These are phyloP conservation scores for Folsomia manolachei DNA, from an alignment of 2,888 invertebrate genomes.

Conservation along the genomic window DNA sequence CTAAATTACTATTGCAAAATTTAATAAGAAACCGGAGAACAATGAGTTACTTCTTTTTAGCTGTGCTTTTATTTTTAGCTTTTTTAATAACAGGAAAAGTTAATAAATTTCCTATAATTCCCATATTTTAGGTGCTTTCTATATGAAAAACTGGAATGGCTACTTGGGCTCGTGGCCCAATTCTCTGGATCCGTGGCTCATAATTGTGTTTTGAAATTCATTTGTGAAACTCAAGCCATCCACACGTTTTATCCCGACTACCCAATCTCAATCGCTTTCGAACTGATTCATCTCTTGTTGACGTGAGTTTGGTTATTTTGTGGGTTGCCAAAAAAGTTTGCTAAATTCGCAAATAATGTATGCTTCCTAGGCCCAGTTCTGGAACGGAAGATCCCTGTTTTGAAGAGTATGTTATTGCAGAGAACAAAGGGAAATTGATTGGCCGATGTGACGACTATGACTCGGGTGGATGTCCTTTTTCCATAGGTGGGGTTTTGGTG, in stretches of 20 bases:
- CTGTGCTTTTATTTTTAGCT: background rate
- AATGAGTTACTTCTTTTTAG: too few species aligned
- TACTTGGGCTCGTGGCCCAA: conserved; percentile 18
- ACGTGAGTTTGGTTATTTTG: conserved; percentile 25
- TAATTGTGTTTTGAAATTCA: conserved; percentile 33
- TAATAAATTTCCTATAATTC: background rate
- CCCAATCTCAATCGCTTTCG: conserved; percentile 31
- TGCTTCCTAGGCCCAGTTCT: conserved; percentile 28
- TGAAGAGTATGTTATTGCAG: conserved; percentile 28
- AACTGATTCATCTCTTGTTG: conserved; percentile 32
- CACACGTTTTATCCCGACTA: conserved; percentile 26
- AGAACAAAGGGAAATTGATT: conserved; percentile 21
- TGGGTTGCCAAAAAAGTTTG: background rate
- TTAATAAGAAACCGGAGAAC: too few species aligned
- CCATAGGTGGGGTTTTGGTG: conserved; percentile 11
- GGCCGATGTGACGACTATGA: conserved; percentile 22
- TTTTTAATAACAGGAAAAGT: background rate
- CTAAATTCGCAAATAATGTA: background rate
- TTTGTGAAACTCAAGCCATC: conserved; percentile 37
- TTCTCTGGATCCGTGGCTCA: conserved; percentile 26
- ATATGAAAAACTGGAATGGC: conserved; percentile 32
- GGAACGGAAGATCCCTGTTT: conserved; percentile 29
- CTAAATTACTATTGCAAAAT: too few species aligned
- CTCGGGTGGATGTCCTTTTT: background rate
- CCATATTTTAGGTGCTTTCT: conserved; percentile 37